A percentile compares a stretch with the other conserved stretches of the same genome.
Evolutionary conservation across 2,113 vertebrate genomes (phyloP).

Genomic region (Zosterops hypoxanthus): DNA sequence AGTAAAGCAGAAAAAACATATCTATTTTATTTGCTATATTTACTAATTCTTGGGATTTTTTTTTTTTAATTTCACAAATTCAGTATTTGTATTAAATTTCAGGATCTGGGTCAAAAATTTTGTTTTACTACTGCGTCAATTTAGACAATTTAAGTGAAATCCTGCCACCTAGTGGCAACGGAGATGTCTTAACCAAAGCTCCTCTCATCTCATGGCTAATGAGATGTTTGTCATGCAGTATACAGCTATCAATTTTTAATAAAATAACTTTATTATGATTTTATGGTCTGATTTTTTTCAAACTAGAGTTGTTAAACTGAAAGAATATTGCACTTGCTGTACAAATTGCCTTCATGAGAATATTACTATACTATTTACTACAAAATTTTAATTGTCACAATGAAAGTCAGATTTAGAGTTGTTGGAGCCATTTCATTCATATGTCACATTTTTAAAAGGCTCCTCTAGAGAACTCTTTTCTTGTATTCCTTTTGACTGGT

Average conservation of each 20-base stretch:
- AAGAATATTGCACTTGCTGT: background rate
- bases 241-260: background rate
- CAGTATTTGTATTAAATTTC: background rate
- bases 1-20: fast-evolving
- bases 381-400: background rate
- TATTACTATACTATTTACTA: background rate
- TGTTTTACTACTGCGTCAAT: background rate
- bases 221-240: background rate
- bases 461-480: background rate
- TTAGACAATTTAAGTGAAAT: background rate
- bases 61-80: background rate
- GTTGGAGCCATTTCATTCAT: background rate
- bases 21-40: background rate
- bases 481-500: background rate
- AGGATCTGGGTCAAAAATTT: background rate
- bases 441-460: background rate
- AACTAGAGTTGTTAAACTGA: background rate
- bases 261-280: background rate
- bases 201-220: background rate
- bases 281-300: background rate
- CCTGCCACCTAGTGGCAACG: slow-evolving; percentile 18
- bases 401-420: background rate
- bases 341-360: background rate
- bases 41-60: background rate
- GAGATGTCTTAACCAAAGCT: background rate